Evolutionary conservation across 35 echinoderm and acorn worm species (phyloP).

Genomic region (Ophiothrix spiculata): DNA sequence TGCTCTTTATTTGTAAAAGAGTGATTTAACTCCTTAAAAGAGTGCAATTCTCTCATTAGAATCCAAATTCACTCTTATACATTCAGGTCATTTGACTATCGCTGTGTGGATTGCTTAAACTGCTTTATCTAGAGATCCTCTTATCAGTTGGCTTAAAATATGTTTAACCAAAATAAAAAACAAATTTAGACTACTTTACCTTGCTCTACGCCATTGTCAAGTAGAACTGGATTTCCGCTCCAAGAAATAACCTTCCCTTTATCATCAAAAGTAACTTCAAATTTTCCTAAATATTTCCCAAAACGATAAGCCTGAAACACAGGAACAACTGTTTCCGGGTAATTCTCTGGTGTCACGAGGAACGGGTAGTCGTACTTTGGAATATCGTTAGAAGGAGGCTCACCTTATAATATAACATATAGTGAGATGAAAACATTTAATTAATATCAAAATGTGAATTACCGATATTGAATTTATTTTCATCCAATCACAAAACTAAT

Average conservation of each 20-base stretch:
- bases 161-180: no score
- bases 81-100: no score
- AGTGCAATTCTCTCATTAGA: no score
- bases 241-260: conserved; percentile 44
- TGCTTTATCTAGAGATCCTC: no score
- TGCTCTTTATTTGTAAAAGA: neutral
- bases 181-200: conserved; percentile 33
- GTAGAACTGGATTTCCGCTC: conserved; percentile 73
- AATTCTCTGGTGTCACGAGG: conserved; percentile 41
- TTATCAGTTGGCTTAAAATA: no score
- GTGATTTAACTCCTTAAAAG: neutral
- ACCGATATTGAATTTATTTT: no score
- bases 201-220: conserved; percentile 55
- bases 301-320: conserved; percentile 82
- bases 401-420: conserved; percentile 30
- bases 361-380: conserved; percentile 61
- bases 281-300: conserved; percentile 81
- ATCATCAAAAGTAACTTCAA: conserved; percentile 82
- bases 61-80: no score
- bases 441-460: no score
- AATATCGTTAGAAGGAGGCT: conserved; percentile 46
- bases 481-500: no score
- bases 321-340: conserved; percentile 18
- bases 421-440: no score
- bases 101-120: no score